A percentile compares a stretch with the other conserved stretches of the same genome.
These are phyloP conservation scores for Leptocoma aspasia DNA, from an alignment of 2,113 vertebrate species.

Conservation along the genomic window DNA sequence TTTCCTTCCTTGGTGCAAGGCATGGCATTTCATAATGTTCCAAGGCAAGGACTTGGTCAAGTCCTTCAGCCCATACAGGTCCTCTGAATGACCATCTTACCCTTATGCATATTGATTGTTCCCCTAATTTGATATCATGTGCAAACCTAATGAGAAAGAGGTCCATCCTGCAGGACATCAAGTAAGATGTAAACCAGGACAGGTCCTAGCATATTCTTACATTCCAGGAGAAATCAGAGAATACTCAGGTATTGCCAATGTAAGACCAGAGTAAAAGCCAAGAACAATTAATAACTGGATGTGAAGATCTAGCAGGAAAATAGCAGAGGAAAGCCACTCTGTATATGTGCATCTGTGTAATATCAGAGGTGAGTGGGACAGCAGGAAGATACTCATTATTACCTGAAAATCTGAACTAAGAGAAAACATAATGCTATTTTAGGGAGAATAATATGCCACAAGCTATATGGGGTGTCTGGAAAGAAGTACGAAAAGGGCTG, in stretches of 20 bases:
- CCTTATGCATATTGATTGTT: not conserved
- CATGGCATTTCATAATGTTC: not conserved
- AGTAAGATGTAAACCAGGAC: not conserved
- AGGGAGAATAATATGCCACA: not conserved
- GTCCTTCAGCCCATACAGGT: not conserved
- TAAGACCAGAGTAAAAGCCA: not conserved
- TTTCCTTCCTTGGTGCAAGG: not conserved
- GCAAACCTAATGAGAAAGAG: not conserved
- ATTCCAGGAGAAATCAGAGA: not conserved
- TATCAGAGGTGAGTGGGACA: not conserved
- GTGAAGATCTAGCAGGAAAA: not conserved
- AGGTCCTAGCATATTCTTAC: not conserved
- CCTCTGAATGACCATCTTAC: not conserved
- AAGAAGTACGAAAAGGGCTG: not conserved
- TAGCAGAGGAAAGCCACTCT: not conserved
- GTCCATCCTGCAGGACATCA: too few species aligned
- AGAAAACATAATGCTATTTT: not conserved
- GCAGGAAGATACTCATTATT: not conserved
- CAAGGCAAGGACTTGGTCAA: not conserved
- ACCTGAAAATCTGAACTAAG: not conserved
- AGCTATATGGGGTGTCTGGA: not conserved
- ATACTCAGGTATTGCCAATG: not conserved
- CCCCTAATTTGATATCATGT: not conserved
- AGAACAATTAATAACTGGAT: not conserved
- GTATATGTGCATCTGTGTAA: not conserved